Conservation (phyloP, 1,140 invertebrate species). For the Uloborus diversus region DNA sequence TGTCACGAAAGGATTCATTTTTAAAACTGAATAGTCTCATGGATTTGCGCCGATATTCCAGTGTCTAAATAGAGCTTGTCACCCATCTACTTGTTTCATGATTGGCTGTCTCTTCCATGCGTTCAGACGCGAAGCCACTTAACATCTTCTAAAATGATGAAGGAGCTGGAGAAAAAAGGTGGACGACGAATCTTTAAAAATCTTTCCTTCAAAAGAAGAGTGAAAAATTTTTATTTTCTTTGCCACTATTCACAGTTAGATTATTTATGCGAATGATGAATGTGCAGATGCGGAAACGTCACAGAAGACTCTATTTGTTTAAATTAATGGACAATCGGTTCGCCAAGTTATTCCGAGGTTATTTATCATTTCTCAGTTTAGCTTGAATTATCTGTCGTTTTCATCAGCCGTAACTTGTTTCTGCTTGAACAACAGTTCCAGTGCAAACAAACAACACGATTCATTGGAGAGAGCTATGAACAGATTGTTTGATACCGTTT, state of each 20-base stretch:
- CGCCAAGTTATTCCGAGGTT: constrained; percentile 22
- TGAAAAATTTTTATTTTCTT: background rate
- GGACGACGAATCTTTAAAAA: constrained; percentile 14
- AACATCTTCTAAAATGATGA: constrained; percentile 19
- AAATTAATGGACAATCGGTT: constrained; percentile 24
- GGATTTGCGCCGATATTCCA: background rate
- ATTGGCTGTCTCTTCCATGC: constrained; percentile 7
- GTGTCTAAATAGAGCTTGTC: constrained; percentile 4
- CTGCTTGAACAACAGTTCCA: background rate
- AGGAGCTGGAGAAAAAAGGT: background rate
- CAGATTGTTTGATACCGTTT: too few relatives aligned
- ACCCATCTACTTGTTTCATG: background rate
- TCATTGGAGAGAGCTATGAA: too few relatives aligned
- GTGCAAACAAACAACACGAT: too few relatives aligned
- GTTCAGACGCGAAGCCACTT: background rate
- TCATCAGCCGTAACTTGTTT: background rate
- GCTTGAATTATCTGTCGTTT: background rate
- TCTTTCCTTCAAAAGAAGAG: background rate
- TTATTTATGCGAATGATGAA: constrained; percentile 30
- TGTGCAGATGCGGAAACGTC: constrained; percentile 2
- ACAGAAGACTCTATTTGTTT: constrained; percentile 34
- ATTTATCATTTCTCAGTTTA: constrained; percentile 22
- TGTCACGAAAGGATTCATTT: constrained; percentile 1
- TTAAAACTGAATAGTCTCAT: background rate
- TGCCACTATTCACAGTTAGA: constrained; percentile 2